Base-by-base conservation (phyloP, 2,888 invertebrate genomes). In the Tuta absoluta region DNA sequence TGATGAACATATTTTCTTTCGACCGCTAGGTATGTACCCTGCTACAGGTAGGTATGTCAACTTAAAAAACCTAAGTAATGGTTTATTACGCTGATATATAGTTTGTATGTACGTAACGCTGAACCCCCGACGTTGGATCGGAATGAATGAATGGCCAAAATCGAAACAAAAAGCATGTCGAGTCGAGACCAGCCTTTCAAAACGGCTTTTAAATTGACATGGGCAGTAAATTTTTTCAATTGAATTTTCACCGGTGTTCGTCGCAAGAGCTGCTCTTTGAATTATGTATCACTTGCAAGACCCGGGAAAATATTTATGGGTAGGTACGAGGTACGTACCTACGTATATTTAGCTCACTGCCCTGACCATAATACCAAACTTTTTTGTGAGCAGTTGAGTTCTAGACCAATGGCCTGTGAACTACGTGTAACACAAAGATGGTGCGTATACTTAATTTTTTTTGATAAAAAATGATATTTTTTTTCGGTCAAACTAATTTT, bases 261-360 rank as follows among this genome's bases (percentile, higher is more conserved):
- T 33, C 19, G 23, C n/a, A 58, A 51, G 33, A 24, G n/a, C 57
- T n/a, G 41, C 53, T 57, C 45, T 48, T 61, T 68, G 68, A 66
- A 68, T 66, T 61, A 68, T 68, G 63, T 61, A 68, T 68, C 38
- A 45, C 51, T 60, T 58, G 57, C 51, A 51, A 62, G 45, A 62
- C 60, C 49, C 11, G 21, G 37, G 33, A 62, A 62, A 63, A 66
- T 65, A 66, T 49, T 11, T 53, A 53, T 53, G 14, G 4, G 14
- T 23, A 23, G 23, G 12, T 14, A 53, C n/a, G n/a, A 51, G 19
- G 51, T 51, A 21, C 10, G 14, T 23, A 4, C 1, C 11, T 53
- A 14, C n/a, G 45, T 45, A n/a, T 45, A 17, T 45, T 45, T 45
- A 45, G 33, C 1, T 33, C 33, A 33, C 8, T 33, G 33, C 8